phyloP scores from a whole-genome alignment of 2,797 vertebrate genomes.

The Chaetodon trifasciatus region DNA sequence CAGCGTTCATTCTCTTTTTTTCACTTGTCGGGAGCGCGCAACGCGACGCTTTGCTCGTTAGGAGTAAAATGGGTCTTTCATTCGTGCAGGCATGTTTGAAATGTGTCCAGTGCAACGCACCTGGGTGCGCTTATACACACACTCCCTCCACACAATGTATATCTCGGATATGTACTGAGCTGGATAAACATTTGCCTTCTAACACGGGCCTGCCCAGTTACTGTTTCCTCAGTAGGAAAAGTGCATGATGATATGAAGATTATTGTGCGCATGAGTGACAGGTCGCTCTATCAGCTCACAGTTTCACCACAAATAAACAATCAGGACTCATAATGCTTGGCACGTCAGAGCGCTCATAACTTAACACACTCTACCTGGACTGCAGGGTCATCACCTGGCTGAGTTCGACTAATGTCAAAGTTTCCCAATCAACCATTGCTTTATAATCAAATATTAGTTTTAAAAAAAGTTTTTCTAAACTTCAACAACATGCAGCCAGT shows the following conservation, averaged over 20 bases:
- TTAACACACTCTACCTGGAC: background rate
- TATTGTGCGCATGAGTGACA: constrained; percentile 41
- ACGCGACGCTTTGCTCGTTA: constrained; percentile 20
- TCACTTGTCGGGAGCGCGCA: constrained; percentile 47
- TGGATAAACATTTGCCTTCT: constrained; percentile 79
- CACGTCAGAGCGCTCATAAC: background rate
- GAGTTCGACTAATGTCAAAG: too few relatives aligned
- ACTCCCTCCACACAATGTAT: constrained; percentile 56
- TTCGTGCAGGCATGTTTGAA: constrained; percentile 70
- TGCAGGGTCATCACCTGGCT: background rate
- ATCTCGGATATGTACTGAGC: constrained; percentile 71
- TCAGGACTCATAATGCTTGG: constrained; percentile 17
- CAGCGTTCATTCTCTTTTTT: constrained; percentile 30
- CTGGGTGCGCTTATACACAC: constrained; percentile 67
- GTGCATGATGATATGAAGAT: constrained; percentile 35
- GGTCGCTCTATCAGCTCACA: constrained; percentile 36
- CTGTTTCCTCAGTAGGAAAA: constrained; percentile 45
- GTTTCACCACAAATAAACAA: constrained; percentile 45
- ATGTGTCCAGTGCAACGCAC: constrained; percentile 47
- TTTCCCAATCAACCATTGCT: constrained; percentile 14
- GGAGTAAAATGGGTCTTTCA: constrained; percentile 68
- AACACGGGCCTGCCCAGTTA: constrained; percentile 60
- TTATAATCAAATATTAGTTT: constrained; percentile 1
- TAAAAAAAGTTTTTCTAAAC: background rate
- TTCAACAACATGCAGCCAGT: background rate